Conservation (phyloP, 92 coral and sea anemone species). For the Phenganax marumi region DNA sequence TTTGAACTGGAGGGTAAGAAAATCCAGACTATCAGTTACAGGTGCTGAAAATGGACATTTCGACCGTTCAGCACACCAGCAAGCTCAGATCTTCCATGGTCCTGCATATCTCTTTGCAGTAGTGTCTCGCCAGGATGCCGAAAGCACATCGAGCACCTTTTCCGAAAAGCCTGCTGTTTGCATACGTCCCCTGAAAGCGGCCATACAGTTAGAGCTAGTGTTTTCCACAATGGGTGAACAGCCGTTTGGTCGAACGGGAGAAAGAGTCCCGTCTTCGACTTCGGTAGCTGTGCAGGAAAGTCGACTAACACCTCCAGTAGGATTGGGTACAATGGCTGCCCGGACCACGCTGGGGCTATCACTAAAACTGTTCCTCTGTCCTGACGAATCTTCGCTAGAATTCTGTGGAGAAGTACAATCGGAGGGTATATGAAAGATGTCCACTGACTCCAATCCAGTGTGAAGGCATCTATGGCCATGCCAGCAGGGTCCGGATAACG, state of each 20-base stretch:
- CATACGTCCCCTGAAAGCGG: slow-evolving; percentile 41
- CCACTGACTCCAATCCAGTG: no score
- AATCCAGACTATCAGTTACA: slow-evolving; percentile 52
- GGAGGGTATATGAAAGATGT: slow-evolving; percentile 4
- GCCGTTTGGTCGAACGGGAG: slow-evolving; percentile 49
- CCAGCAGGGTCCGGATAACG: slow-evolving; percentile 55
- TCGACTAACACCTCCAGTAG: slow-evolving; percentile 39
- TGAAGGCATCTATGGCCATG: slow-evolving; percentile 57
- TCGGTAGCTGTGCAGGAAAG: slow-evolving; percentile 36
- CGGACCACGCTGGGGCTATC: slow-evolving; percentile 54
- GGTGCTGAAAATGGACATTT: slow-evolving; percentile 54
- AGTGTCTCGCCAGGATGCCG: slow-evolving; percentile 37
- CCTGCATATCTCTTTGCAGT: slow-evolving; percentile 40
- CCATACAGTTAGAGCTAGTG: slow-evolving; percentile 59
- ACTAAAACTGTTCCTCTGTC: slow-evolving; percentile 50
- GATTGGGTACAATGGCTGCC: slow-evolving; percentile 58
- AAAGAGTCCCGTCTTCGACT: slow-evolving; percentile 35
- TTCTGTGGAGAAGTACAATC: slow-evolving; percentile 37
- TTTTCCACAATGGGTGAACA: slow-evolving; percentile 51
- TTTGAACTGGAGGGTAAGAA: slow-evolving; percentile 19
- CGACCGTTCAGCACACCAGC: slow-evolving; percentile 48
- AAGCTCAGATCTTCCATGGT: slow-evolving; percentile 44
- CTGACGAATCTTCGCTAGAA: slow-evolving; percentile 37
- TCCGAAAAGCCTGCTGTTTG: slow-evolving; percentile 40
- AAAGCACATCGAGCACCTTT: slow-evolving; percentile 29